A percentile compares a stretch with the other conserved stretches of the same genome.
phyloP scores from a whole-genome alignment of 2,797 vertebrate species.

The Rhinoraja longicauda region DNA sequence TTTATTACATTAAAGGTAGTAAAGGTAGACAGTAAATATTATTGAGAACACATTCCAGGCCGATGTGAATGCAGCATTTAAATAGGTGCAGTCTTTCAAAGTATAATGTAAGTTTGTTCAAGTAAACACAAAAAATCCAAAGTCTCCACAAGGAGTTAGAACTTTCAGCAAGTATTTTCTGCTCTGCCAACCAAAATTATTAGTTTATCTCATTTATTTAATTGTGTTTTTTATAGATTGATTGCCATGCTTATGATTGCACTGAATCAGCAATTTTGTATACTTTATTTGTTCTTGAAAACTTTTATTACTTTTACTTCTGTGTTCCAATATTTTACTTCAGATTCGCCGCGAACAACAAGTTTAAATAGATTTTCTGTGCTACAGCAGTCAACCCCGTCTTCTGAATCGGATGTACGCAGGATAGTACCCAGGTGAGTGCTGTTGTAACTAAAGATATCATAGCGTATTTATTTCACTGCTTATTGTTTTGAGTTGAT shows the following conservation, averaged over 20 bases:
- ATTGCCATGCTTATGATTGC: background rate
- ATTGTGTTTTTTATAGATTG: background rate
- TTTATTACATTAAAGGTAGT: too few relatives aligned
- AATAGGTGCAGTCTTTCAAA: background rate
- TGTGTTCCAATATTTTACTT: background rate
- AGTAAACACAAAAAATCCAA: background rate
- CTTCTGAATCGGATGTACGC: slow-evolving; percentile 75
- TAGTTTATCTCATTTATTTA: background rate
- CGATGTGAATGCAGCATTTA: background rate
- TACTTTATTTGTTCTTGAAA: background rate
- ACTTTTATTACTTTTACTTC: background rate
- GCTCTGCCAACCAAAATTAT: background rate
- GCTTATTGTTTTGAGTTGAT: too few relatives aligned
- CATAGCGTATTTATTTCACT: background rate
- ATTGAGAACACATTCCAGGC: background rate
- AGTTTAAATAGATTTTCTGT: slow-evolving; percentile 90
- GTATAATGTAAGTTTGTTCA: background rate
- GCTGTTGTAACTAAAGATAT: background rate
- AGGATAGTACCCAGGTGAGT: slow-evolving; percentile 78
- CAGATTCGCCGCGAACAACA: slow-evolving; percentile 79
- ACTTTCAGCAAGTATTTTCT: background rate
- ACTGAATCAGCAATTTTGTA: background rate
- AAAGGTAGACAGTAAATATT: too few relatives aligned
- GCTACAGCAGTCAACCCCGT: slow-evolving; percentile 72
- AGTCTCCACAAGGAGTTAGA: background rate